A percentile compares a stretch with the other conserved stretches of the same genome.
Conservation (phyloP, 2,113 vertebrate species). For the Pedionomus torquatus region DNA sequence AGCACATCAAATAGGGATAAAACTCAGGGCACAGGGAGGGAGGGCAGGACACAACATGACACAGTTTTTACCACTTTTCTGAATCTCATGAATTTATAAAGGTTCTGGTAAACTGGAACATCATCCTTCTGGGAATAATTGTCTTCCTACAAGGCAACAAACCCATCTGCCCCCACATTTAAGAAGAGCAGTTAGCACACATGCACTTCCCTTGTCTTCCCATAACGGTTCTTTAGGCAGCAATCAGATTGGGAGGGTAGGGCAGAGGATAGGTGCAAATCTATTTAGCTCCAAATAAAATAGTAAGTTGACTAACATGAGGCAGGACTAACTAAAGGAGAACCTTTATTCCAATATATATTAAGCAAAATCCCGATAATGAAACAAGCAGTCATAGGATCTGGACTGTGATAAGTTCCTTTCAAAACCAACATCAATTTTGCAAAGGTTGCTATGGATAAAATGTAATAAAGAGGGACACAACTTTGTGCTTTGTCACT, state of each 20-base stretch:
- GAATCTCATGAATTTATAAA: neutral
- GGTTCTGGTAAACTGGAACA: neutral
- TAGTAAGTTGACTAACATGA: neutral
- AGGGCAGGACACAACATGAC: too few species aligned
- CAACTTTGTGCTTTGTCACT: neutral
- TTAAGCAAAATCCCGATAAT: neutral
- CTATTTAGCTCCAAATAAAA: neutral
- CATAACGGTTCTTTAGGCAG: neutral
- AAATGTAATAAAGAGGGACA: neutral
- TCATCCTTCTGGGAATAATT: neutral
- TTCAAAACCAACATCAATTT: neutral
- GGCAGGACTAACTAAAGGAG: neutral
- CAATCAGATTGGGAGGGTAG: neutral
- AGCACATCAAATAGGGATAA: neutral
- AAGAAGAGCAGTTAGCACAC: neutral
- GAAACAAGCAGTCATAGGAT: neutral
- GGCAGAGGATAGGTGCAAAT: neutral
- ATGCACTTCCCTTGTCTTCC: neutral
- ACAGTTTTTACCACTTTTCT: neutral
- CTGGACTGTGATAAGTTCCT: neutral
- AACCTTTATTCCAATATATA: neutral
- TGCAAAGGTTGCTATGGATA: neutral
- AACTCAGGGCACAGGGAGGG: accelerated
- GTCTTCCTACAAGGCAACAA: neutral
- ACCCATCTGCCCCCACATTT: neutral